Conservation (phyloP, 2,113 vertebrate genomes). For the Lepisosteus osseus region DNA sequence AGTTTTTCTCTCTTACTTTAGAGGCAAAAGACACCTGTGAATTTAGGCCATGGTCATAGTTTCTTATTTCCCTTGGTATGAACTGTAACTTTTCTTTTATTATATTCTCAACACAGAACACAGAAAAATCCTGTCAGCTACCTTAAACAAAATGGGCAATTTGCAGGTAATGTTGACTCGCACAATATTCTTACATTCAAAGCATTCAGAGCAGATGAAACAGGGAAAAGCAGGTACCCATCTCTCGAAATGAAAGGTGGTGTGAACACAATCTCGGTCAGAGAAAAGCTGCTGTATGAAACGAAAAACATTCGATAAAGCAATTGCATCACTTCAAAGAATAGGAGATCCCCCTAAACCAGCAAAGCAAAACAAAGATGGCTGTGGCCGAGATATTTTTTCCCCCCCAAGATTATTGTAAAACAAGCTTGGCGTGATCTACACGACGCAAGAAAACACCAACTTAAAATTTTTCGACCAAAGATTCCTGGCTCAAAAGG, state of each 20-base stretch:
- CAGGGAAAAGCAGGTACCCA: not conserved
- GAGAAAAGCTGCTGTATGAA: not conserved
- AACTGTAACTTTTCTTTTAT: not conserved
- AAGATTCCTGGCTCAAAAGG: constrained; percentile 51
- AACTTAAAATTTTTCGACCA: constrained; percentile 23
- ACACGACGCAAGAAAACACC: constrained; percentile 11
- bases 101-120: constrained; percentile 49
- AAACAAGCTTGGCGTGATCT: constrained; percentile 23
- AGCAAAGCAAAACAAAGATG: constrained; percentile 41
- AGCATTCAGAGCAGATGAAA: not conserved
- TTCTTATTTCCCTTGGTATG: constrained; percentile 12
- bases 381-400: constrained; percentile 40
- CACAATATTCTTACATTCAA: not conserved
- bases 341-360: not conserved
- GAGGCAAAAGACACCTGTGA: constrained; percentile 6
- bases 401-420: constrained; percentile 21
- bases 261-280: constrained; percentile 3
- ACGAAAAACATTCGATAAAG: not conserved
- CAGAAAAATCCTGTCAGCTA: constrained; percentile 46
- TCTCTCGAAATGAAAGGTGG: not conserved
- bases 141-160: constrained; percentile 18
- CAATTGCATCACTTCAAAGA: not conserved
- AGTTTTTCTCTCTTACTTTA: not conserved
- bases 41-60: constrained; percentile 25
- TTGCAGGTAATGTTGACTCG: not conserved